Evolutionary conservation across 2,888 invertebrate genomes (phyloP), one percentile per base, ranked within the genome.

Genomic region (Cephus spinipes): DNA sequence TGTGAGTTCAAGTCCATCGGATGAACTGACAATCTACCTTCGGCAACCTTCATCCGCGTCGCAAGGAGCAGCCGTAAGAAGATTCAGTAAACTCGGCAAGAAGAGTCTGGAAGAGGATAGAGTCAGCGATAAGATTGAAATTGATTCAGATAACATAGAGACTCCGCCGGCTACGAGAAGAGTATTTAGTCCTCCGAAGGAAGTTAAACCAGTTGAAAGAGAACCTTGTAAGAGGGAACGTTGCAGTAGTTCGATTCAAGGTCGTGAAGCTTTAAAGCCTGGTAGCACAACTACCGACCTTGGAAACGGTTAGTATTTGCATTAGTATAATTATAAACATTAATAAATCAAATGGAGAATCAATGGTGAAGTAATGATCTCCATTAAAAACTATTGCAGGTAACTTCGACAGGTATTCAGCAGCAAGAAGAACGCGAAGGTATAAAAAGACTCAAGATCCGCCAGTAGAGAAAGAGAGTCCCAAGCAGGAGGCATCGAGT

Each of bases 61-160:
- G 1, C 86, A 84, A 76, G 80, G 40, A 4, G 77, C 89, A 4
- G 80, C 83, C 0, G 81, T 85, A 4, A 85, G 90, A 4, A 84
- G 89, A 76, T 84, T 89, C 31, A 83, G 90, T 0, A 90, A 89
- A 68, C 73, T 87, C 15, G 76, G 87, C 77, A 82, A 83, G 83
- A 85, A 85, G 81, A 79, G 81, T 35, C 76, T 77, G 12, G 86
- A 86, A 0, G 84, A 84, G 80, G 89, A 88, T 31, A 87, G 89
- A 55, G 89, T 92, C 23, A 93, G 93, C 31, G 95, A 96, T 85
- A 95, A 95, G 89, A 94, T 95, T 15, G 97, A 97, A 88, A 97
- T 97, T 69, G 97, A 97, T 90, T 96, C 97, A 3, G 97, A 97
- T 85, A 97, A 97, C 86, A 96, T 97, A 55, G 97, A 97, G 92